A percentile compares a stretch with the other conserved stretches of the same genome.
Conservation (phyloP, 2,113 vertebrate genomes). For the Bos indicus region DNA sequence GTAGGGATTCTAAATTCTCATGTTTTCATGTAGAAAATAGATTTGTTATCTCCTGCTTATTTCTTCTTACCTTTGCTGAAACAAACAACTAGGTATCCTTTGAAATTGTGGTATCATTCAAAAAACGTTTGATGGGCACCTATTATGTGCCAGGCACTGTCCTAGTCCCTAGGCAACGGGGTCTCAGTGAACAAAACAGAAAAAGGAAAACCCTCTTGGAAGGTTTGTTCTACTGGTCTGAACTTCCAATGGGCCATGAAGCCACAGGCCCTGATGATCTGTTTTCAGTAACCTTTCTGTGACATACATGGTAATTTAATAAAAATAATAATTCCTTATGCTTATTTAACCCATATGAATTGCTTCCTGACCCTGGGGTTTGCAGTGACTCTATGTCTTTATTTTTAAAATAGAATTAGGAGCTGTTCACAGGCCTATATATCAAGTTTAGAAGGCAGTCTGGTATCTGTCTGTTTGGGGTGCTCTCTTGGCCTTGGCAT, state of each 20-base stretch:
- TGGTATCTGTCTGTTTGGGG: not conserved
- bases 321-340: not conserved
- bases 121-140: not conserved
- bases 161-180: not conserved
- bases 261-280: not conserved
- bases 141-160: not conserved
- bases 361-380: not conserved
- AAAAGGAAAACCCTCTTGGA: not conserved
- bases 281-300: not conserved
- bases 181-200: not conserved
- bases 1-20: not conserved
- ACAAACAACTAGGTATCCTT: not conserved
- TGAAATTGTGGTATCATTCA: not conserved
- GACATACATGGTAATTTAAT: not conserved
- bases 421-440: not conserved
- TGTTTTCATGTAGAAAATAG: not conserved
- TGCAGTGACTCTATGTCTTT: not conserved
- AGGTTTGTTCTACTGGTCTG: not conserved
- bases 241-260: not conserved
- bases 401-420: conserved; percentile 4
- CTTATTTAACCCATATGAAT: not conserved
- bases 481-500: not conserved
- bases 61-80: not conserved
- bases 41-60: not conserved
- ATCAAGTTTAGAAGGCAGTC: not conserved